Conservation (phyloP, 2,113 vertebrate genomes). For the Rhineura floridana region DNA sequence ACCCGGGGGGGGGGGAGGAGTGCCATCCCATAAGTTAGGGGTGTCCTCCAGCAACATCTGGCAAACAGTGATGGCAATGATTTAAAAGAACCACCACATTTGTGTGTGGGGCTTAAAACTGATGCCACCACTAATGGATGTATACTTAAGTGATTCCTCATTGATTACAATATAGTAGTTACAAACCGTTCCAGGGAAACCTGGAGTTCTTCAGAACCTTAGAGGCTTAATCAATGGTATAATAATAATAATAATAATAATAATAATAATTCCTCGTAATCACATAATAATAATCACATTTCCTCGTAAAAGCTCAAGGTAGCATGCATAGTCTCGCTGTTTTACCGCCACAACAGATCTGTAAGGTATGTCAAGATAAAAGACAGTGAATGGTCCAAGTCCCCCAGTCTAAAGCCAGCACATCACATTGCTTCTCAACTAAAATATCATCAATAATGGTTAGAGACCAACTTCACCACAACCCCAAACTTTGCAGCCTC, state of each 20-base stretch:
- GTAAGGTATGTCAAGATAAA: too few species aligned
- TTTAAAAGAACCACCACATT: background rate
- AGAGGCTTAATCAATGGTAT: background rate
- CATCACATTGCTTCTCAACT: background rate
- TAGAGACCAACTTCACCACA: background rate
- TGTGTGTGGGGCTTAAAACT: background rate
- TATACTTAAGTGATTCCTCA: background rate
- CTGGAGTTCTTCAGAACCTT: background rate
- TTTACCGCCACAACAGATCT: too few species aligned
- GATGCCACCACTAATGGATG: background rate
- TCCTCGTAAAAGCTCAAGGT: too few species aligned
- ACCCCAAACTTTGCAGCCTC: background rate
- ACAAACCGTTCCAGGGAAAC: background rate
- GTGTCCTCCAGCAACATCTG: too few species aligned
- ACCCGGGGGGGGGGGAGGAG: too few species aligned
- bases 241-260: too few species aligned
- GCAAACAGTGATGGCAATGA: too few species aligned
- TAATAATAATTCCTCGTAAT: too few species aligned
- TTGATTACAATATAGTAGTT: background rate
- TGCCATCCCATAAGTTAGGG: too few species aligned
- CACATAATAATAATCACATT: too few species aligned
- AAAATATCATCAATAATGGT: too few species aligned
- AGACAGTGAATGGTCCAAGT: too few species aligned
- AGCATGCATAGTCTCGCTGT: background rate
- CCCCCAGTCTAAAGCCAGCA: background rate